phyloP scores from a whole-genome alignment of 1,140 invertebrate genomes.

The Triops cancriformis region DNA sequence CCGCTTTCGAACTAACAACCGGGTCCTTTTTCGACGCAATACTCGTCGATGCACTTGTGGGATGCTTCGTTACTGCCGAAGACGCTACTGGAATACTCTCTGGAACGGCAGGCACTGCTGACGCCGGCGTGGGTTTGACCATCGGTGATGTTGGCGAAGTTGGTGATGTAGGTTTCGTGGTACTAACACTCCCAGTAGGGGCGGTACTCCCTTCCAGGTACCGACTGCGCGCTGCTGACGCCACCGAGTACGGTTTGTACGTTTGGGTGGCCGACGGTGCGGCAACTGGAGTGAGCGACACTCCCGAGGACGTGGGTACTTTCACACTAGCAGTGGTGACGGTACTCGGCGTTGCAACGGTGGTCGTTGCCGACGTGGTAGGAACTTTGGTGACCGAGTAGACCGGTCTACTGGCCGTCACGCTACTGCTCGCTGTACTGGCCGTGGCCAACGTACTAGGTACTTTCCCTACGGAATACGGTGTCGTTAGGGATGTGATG shows the following conservation, averaged over 20 bases:
- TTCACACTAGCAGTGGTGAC: neutral
- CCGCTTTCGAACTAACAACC: neutral
- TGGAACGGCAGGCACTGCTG: neutral
- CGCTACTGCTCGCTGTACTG: neutral
- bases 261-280: neutral
- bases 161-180: neutral
- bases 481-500: neutral
- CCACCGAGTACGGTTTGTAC: constrained; percentile 25
- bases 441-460: neutral
- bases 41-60: neutral
- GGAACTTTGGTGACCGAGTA: neutral
- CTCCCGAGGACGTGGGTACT: neutral
- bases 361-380: neutral
- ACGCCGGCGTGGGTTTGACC: neutral
- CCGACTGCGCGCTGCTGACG: constrained; percentile 16
- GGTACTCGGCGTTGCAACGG: neutral
- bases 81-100: neutral
- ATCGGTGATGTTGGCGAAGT: neutral
- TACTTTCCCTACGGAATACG: neutral
- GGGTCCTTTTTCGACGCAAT: neutral
- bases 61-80: neutral
- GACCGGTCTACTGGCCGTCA: neutral
- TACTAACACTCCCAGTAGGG: constrained; percentile 1
- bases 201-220: constrained; percentile 3
- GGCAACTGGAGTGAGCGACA: neutral